Evolutionary conservation across 2,113 vertebrate genomes (phyloP).

Genomic region (Caranx ignobilis): DNA sequence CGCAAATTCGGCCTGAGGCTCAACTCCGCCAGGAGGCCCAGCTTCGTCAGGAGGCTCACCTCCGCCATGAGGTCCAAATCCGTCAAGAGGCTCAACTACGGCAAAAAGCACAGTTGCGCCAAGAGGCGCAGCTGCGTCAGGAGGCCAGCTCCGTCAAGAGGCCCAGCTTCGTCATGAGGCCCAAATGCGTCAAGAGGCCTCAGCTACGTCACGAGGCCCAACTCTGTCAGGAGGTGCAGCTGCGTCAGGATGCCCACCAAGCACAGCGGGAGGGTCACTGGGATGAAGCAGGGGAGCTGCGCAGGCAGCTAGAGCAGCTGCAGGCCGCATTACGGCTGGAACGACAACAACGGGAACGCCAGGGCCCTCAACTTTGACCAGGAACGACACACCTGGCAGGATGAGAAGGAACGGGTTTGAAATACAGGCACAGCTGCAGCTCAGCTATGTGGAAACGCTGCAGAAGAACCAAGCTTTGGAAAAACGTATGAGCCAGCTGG

Average conservation of each 20-base stretch:
- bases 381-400: conserved; percentile 95
- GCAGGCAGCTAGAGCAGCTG: conserved; percentile 92
- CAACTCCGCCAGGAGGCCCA: conserved; percentile 85
- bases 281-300: conserved; percentile 87
- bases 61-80: conserved; percentile 63
- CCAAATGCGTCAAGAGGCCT: conserved; percentile 75
- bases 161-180: conserved; percentile 88
- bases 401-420: conserved; percentile 97
- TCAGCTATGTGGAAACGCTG: conserved; percentile 97
- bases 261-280: conserved; percentile 83
- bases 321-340: conserved; percentile 91
- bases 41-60: conserved; percentile 85
- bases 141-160: conserved; percentile 85
- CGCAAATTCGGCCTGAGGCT: conserved; percentile 63
- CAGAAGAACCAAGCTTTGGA: conserved; percentile 98
- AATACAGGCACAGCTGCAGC: conserved; percentile 98
- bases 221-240: conserved; percentile 84
- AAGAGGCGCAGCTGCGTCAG: conserved; percentile 78
- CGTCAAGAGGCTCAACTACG: conserved; percentile 86
- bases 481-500: conserved; percentile 89
- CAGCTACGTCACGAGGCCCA: conserved; percentile 87
- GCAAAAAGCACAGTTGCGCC: conserved; percentile 79
- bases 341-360: conserved; percentile 92
- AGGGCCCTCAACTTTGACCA: conserved; percentile 94
- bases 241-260: conserved; percentile 76